Base-by-base conservation (phyloP, 2,888 invertebrate genomes). In the Machimus rusticus region DNA sequence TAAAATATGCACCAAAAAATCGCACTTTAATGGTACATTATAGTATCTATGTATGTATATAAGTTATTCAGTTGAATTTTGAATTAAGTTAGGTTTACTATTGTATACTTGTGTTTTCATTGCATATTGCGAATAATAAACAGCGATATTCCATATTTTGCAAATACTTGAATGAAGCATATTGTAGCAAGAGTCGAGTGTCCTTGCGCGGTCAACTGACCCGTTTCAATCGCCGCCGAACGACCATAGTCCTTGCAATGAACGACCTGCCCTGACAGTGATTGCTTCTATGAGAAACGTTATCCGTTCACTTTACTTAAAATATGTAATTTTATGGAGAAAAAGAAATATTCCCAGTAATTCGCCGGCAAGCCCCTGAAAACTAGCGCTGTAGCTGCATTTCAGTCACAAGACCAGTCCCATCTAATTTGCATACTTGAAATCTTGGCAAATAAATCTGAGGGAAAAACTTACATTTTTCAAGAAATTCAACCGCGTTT, bases 361-460 rank as follows among this genome's bases (percentile, higher is more conserved):
- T 28, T 66, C 66, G 55, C 19, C 37, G 82, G 37, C 82, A 82
- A 82, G 55, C 82, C 82, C 51, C 2, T 82, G 66, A 79, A 46
- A 34, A 9, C 34, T 31, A 55, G 82, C 37, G 5, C 37, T 66
- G 57, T 2, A 19, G 12, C 23, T 39, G 23, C 31, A 19, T 6
- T 82, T n/a, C 31, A 82, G 57, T 31, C 37, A 19, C 31, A 28
- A 82, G 66, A 57, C 57, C 82, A 37, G 82, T 39, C 82, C 66
- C 82, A 82, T 5, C 2, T 82, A 66, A 82, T 82, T 82, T 82
- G 66, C 82, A 82, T 82, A 82, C 66, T 82, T 37, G 66, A 39
- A 55, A 37, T 82, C 82, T 82, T 37, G 76, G 82, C 82, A 66
- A 66, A 82, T 82, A 82, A 82, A 82, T 82, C 82, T 82, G 37